Percentiles rank a stretch among this genome's conserved stretches.
Evolutionary conservation across 2,113 vertebrate genomes (phyloP).

Genomic region (Morone chrysops): DNA sequence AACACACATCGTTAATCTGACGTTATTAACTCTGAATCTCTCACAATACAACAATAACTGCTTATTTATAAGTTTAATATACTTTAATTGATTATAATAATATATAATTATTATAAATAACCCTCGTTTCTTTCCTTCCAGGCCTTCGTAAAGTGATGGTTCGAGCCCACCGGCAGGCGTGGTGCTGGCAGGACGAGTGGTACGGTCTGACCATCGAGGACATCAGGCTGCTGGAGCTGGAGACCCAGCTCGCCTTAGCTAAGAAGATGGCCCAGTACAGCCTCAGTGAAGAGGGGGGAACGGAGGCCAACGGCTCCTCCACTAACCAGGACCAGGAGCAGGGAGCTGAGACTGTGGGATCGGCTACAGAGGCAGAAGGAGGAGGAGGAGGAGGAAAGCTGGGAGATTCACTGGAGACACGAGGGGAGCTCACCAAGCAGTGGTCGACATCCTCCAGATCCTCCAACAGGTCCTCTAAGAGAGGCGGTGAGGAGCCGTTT

Average conservation of each 20-base stretch:
- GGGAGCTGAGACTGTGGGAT: conserved; percentile 73
- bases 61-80: too few species aligned
- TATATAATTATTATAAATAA: background rate
- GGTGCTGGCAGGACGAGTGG: conserved; percentile 99
- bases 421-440: conserved; percentile 94
- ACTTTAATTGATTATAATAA: too few species aligned
- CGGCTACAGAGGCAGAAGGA: conserved; percentile 75
- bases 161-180: conserved; percentile 96
- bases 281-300: conserved; percentile 75
- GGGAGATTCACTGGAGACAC: conserved; percentile 83
- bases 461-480: conserved; percentile 93
- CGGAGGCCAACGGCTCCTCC: conserved; percentile 67
- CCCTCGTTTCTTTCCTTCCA: conserved; percentile 61
- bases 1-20: too few species aligned
- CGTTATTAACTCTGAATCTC: too few species aligned
- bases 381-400: conserved; percentile 43
- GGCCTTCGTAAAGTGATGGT: conserved; percentile 98
- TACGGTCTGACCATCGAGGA: conserved; percentile 96
- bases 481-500: conserved; percentile 87
- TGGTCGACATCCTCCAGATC: conserved; percentile 98
- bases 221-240: conserved; percentile 95
- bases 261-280: conserved; percentile 97
- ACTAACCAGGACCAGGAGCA: conserved; percentile 75
- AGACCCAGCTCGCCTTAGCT: conserved; percentile 94
- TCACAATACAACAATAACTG: too few species aligned